Evolutionary conservation across 2,888 invertebrate genomes (phyloP), one percentile per base, ranked within the genome.

Genomic region (Rhodophaea formosa): DNA sequence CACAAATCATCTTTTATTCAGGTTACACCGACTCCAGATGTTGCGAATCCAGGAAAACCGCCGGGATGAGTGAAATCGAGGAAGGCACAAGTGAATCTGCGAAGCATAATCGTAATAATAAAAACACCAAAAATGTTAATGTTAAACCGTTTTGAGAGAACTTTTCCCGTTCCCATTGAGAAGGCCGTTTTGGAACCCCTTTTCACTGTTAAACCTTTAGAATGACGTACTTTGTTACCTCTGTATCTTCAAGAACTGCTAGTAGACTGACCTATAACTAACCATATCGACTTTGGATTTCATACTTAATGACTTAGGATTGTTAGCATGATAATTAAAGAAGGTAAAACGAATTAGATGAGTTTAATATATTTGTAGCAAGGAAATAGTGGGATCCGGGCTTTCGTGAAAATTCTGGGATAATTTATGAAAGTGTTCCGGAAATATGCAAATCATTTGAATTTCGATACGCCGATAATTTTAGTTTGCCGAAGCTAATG

Each of bases 241-340:
- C 44, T 61, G 53, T 63, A 59, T 58, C 62, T 57, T 59, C 64
- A 51, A 51, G 61, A 64, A 63, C 52, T 67, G 35, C 56, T 46
- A 16, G 69, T 74, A 72, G 79, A 82, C 80, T 81, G 77, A 80
- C 79, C 77, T 77, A 73, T 71, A 80, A 67, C 63, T 59, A 60
- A 72, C 68, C 79, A 79, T 82, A 81, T 80, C 78, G 65, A 61
- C 53, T 55, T 61, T 58, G 54, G 45, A 32, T 55, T 55, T 61
- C 56, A 47, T 53, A 14, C 58, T 59, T 55, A 49, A 44, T 45
- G 32, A 55, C n/a, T 45, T 55, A 54, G 44, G 0, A 12, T 46
- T 55, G 32, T 44, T 46, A 56, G 29, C 17, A 14, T 30, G 0
- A 6, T 55, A 45, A 12, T 29, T 54, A 35, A 35, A 39, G 39